These are phyloP conservation scores for Cepaea nemoralis DNA, from an alignment of 1,140 invertebrate genomes.

Conservation along the genomic window DNA sequence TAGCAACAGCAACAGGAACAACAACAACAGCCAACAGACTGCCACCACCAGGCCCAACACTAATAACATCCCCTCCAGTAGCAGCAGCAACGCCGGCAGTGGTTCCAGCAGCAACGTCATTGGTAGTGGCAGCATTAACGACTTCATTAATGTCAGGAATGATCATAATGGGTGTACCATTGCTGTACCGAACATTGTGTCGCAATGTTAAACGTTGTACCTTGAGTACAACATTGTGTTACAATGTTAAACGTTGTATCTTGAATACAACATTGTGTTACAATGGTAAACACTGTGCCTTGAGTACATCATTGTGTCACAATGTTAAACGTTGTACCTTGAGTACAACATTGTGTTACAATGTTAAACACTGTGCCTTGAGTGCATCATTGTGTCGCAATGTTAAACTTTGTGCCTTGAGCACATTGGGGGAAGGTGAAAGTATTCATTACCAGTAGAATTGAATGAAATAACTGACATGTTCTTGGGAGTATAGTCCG, in stretches of 20 bases:
- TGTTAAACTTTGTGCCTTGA: too few species aligned
- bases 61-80: background rate
- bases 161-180: conserved; percentile 28
- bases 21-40: background rate
- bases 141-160: conserved; percentile 33
- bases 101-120: background rate
- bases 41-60: background rate
- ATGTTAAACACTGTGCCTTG: too few species aligned
- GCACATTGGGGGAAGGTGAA: too few species aligned
- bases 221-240: conserved; percentile 26
- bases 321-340: conserved; percentile 29
- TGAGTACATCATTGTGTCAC: conserved; percentile 22
- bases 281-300: conserved; percentile 23
- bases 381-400: too few species aligned
- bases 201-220: conserved; percentile 27
- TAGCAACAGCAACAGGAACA: conserved; percentile 10
- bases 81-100: background rate
- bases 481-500: too few species aligned
- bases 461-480: too few species aligned
- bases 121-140: conserved; percentile 1
- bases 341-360: too few species aligned
- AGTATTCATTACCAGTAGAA: too few species aligned
- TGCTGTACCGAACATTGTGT: conserved; percentile 26
- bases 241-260: conserved; percentile 26
- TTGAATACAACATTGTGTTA: conserved; percentile 23